Evolutionary conservation across 2,888 invertebrate genomes (phyloP), one percentile per base, ranked within the genome.

Genomic region (Eupithecia tripunctaria): DNA sequence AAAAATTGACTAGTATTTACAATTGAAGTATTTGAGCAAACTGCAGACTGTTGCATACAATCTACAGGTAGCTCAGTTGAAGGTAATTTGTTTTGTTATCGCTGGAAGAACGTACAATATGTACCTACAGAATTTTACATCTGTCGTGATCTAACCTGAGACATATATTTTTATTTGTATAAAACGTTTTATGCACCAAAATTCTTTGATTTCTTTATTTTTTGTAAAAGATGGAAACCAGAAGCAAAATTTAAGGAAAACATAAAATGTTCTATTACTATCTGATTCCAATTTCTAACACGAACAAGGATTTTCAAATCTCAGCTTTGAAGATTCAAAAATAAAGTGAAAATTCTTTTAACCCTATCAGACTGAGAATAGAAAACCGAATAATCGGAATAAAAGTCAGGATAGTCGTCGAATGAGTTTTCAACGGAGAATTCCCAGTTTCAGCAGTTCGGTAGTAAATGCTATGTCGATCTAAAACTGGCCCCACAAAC

Each of bases 391-490:
- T 63, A 65, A 68, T 65, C 38, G 47, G 68, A 74, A 71, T 71
- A 68, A 73, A 67, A 73, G 56, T 47, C 59, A 67, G 47, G 62
- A 56, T 56, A 41, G 59, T 47, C 60, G 60, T 51, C 60, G 68
- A 73, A 71, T 69, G 73, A 73, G 64, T 71, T 76, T 76, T 69
- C 73, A 76, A 43, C 68, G 25, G 38, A 73, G 67, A 69, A 73
- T 76, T 71, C 51, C 18, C 71, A 73, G 59, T 64, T 73, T 75
- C 68, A 75, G 73, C 73, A 69, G 56, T 70, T 66, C 66, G 72
- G 69, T 73, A 63, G 69, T 68, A 75, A 75, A 68, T 60, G 67
- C n/a, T 62, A 7, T n/a, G 47, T 47, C 8, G 21, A 12, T 10
- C 21, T 51, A 12, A 51, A 51, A 51, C 51, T 51, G 21, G 51